These are phyloP conservation scores for Catocala fraxini DNA, from an alignment of 2,888 invertebrate genomes.

Conservation along the genomic window DNA sequence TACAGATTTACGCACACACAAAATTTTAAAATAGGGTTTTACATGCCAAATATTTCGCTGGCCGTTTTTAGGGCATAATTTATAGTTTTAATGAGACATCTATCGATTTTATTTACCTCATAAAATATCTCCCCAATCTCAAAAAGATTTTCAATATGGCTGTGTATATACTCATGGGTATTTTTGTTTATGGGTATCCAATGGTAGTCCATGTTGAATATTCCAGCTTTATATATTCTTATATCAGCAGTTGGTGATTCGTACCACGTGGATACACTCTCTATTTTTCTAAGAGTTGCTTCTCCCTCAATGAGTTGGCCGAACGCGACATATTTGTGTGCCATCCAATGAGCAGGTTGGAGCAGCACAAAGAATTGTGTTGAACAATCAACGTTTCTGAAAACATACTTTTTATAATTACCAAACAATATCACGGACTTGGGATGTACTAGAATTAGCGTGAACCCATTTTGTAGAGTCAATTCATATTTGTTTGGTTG, in stretches of 20 bases:
- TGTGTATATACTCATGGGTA: conserved; percentile 67
- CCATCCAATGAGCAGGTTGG: conserved; percentile 91
- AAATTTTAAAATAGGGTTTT: no score
- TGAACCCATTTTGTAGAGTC: no score
- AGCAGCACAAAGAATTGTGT: conserved; percentile 91
- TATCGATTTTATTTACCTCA: conserved; percentile 69
- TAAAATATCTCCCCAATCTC: conserved; percentile 64
- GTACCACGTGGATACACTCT: conserved; percentile 88
- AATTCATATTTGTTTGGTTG: no score
- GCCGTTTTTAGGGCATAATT: no score
- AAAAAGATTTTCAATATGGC: conserved; percentile 73
- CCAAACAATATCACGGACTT: no score
- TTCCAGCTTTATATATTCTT: conserved; percentile 66
- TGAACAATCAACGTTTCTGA: conserved; percentile 88
- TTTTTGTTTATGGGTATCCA: conserved; percentile 69
- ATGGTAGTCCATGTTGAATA: conserved; percentile 74
- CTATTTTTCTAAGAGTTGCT: conserved; percentile 87
- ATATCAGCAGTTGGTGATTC: conserved; percentile 85
- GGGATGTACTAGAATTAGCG: no score
- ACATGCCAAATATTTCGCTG: no score
- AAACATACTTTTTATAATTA: not conserved
- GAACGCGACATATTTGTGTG: conserved; percentile 91
- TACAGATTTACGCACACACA: no score
- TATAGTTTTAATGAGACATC: no score
- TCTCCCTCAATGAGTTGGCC: conserved; percentile 91